These are phyloP conservation scores for Lycodopsis pacificus DNA, from an alignment of 2,797 vertebrate species.

Conservation along the genomic window DNA sequence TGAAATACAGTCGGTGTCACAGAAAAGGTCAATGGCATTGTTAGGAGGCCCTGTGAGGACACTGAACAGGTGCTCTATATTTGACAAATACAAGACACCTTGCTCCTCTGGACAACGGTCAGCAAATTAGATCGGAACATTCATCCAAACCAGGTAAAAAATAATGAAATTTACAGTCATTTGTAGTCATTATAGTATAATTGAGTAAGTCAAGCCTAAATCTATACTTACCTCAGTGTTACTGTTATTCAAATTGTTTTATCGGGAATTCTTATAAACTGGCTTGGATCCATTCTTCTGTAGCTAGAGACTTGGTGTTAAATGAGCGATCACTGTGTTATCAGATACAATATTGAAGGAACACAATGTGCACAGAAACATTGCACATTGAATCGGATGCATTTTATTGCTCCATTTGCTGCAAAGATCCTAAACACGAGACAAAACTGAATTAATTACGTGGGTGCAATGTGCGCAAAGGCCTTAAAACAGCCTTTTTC, in stretches of 20 bases:
- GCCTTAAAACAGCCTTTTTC: conserved; percentile 9
- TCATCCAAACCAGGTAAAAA: conserved; percentile 20
- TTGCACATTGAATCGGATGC: too few relatives aligned
- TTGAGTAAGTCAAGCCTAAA: background rate
- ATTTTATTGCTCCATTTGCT: too few relatives aligned
- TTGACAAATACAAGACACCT: conserved; percentile 53
- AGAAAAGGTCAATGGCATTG: conserved; percentile 78
- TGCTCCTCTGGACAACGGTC: conserved; percentile 23
- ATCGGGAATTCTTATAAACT: background rate
- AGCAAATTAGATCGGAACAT: conserved; percentile 13
- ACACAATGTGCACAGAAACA: too few relatives aligned
- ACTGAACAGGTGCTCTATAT: conserved; percentile 54
- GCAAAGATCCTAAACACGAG: too few relatives aligned
- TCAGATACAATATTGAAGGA: background rate
- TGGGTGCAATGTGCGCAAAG: background rate
- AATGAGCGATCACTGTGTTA: conserved; percentile 35
- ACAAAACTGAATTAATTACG: too few relatives aligned
- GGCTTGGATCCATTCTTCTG: too few relatives aligned
- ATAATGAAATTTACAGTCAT: background rate
- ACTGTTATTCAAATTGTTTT: background rate
- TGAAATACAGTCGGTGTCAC: conserved; percentile 77
- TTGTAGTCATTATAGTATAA: background rate
- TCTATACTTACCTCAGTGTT: background rate
- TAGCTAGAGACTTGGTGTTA: conserved; percentile 5
- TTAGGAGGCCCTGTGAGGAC: conserved; percentile 63